Conservation (phyloP, 2,888 invertebrate species). For the Coenonympha glycerion region DNA sequence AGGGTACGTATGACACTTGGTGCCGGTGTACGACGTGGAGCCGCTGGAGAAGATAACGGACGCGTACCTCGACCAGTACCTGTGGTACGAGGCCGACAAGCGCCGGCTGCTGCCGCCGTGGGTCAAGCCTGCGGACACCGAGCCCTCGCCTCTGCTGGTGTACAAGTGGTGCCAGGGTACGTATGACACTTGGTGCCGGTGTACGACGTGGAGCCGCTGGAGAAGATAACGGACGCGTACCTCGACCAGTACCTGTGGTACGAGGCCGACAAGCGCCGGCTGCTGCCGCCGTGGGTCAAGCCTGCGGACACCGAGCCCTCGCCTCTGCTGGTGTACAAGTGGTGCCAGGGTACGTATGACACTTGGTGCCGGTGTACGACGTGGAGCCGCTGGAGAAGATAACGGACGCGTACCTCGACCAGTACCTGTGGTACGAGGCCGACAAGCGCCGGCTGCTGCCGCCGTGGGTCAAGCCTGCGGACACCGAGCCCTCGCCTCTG, state of each 20-base stretch:
- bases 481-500: constrained; percentile 95
- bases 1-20: constrained; percentile 89
- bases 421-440: constrained; percentile 99
- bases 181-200: constrained; percentile 84
- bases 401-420: constrained; percentile 99
- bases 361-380: constrained; percentile 95
- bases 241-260: constrained; percentile 99
- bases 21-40: constrained; percentile 99
- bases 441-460: constrained; percentile 98
- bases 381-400: constrained; percentile 99
- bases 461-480: constrained; percentile 99
- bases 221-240: constrained; percentile 99
- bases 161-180: constrained; percentile 99
- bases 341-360: constrained; percentile 91
- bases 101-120: constrained; percentile 96
- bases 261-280: constrained; percentile 97
- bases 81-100: constrained; percentile 99
- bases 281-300: constrained; percentile 99
- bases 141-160: constrained; percentile 92
- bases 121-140: constrained; percentile 99
- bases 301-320: constrained; percentile 99
- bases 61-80: constrained; percentile 98
- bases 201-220: constrained; percentile 98
- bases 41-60: constrained; percentile 99
- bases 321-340: constrained; percentile 93